Base-by-base conservation (phyloP, 1,140 invertebrate genomes). In the Drosophila sucinea region DNA sequence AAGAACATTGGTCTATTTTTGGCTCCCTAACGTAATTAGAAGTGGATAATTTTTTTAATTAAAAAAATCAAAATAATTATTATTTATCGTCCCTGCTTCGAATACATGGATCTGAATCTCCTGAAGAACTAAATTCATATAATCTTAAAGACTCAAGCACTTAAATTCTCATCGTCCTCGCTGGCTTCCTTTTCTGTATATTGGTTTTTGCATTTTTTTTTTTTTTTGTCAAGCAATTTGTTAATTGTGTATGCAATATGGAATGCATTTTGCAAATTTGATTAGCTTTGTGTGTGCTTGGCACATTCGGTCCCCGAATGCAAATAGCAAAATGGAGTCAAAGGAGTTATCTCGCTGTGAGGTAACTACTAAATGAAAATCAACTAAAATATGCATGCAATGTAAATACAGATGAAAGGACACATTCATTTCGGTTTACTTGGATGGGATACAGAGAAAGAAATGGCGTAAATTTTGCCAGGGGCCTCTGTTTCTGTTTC, bases 381-480 rank as follows among this genome's bases (percentile, higher is more conserved):
- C 60, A 79, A 70, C 79, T 87, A 63, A 87, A 86, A 86, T 86
- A 86, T 86, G 83, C 82, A 82, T 76, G 64, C 63, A 80, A 70
- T 73, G 75, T 81, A 81, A 86, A 82, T 82, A 68, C 70, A 51
- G 7, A 51, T 51, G 44, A 51, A 51, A 51, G 23, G 44, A 51
- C 44, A 51, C 44, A 27, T 51, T 51, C 44, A 27, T 51, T 51
- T 51, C 8, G 25, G 4, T 27, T 27, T 47, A 10, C 35, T 51
- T 25, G 35, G 35, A 10, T 38, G 3, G 35, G 3, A 27, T 7
- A 66, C 44, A 47, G 29, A 41, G 63, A 44, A 41, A 32, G 41
- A 62, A 64, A 66, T 68, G 65, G 40, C 65, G 60, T 47, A 7
- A 23, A 51, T 51, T 51, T 51, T 51, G 6, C 44, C 44, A 10